A percentile compares a stretch with the other conserved stretches of the same genome.
Conservation (phyloP, 2,888 invertebrate genomes). For the Automeris io region DNA sequence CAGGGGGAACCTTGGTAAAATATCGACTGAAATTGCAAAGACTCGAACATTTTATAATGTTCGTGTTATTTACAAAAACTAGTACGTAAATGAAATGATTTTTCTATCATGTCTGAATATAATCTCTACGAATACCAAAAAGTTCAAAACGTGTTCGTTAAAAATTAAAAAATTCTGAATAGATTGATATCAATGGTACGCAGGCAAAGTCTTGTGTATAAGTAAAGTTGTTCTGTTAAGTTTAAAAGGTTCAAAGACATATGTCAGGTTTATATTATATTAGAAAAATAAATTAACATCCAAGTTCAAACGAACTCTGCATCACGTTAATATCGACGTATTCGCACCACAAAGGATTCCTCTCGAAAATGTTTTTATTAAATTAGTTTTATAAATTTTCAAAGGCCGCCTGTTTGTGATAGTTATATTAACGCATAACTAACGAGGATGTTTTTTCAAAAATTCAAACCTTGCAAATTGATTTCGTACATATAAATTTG, state of each 20-base stretch:
- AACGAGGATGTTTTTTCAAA: conserved; percentile 27
- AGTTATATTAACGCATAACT: not conserved
- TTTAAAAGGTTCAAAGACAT: not conserved
- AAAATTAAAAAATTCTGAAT: no score
- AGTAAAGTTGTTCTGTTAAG: not conserved
- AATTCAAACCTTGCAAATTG: conserved; percentile 32
- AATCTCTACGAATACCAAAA: no score
- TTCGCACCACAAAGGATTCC: not conserved
- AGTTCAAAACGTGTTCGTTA: no score
- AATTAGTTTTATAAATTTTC: conserved; percentile 4
- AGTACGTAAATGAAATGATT: no score
- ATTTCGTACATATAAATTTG: conserved; percentile 52
- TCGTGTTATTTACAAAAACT: no score
- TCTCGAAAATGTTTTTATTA: conserved; percentile 4
- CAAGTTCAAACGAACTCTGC: conserved; percentile 1
- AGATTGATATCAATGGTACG: no score
- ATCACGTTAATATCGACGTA: not conserved
- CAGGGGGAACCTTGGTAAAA: no score
- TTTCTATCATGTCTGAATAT: no score
- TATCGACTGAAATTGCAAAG: no score
- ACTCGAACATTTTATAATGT: no score
- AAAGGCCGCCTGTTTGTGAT: conserved; percentile 1
- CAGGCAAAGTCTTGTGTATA: no score
- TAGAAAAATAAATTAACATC: conserved; percentile 1
- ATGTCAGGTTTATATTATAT: not conserved